Evolutionary conservation across 1,140 invertebrate genomes (phyloP), one percentile per base, ranked within the genome.

Genomic region (Zaprionus taronus): DNA sequence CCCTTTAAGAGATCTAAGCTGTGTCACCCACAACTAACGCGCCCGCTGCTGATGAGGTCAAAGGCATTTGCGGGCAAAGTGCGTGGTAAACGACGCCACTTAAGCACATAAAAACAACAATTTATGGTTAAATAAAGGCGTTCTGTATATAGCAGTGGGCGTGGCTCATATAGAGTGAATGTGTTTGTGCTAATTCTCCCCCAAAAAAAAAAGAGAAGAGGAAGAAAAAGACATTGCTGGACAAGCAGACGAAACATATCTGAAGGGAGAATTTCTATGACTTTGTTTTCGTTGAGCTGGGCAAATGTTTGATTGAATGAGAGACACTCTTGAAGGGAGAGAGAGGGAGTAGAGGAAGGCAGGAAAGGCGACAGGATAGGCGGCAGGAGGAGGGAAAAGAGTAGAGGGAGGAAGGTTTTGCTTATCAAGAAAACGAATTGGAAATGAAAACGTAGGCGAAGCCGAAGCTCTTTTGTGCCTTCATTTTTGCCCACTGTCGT

Each of bases 241-340:
- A 26, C 47, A 36, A 34, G 56, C 12, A 34, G 28, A 4, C 15
- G 47, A 41, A 41, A 41, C 15, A 41, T 41, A n/a, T 6, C 15
- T 41, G 17, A 47, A 47, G 66, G 14, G 9, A 51, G 41, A 64
- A 65, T 69, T 56, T 38, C 51, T 65, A 66, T 69, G 75, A 80
- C 79, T 76, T 68, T 83, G 77, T 66, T 75, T 68, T 68, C 38
- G 65, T 68, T 44, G 70, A 66, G 53, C 24, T 69, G 58, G 51
- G 36, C n/a, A 64, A 76, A 80, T 83, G 77, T 79, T 80, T 79
- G 67, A 83, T 72, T 76, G 60, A 68, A 69, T 55, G 61, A 56
- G 49, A 31, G 36, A 1, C 57, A 41, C 31, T 11, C 31, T 34
- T 7, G 17, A n/a, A 26, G n/a, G n/a, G 17, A 49, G 11, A 49